phyloP scores from a whole-genome alignment of 2,113 vertebrate species.

The Zosterops hypoxanthus region DNA sequence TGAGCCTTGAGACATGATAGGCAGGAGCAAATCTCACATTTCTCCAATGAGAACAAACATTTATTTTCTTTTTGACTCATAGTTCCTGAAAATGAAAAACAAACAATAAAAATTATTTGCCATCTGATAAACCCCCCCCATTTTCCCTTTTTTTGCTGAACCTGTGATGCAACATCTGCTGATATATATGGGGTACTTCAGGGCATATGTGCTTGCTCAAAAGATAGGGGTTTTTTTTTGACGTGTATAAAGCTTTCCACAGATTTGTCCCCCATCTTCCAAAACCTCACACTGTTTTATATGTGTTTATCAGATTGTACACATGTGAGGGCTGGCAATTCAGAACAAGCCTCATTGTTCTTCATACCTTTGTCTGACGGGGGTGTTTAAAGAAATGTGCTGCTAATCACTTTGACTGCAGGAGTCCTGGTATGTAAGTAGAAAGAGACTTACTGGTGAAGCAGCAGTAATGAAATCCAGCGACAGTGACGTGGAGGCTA shows the following conservation, averaged over 20 bases:
- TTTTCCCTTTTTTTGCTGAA: neutral
- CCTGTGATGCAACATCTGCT: neutral
- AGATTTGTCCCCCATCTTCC: neutral
- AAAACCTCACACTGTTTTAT: neutral
- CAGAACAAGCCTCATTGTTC: neutral
- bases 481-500: neutral
- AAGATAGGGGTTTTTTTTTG: neutral
- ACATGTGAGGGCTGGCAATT: neutral
- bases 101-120: neutral
- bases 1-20: neutral
- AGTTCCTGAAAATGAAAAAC: neutral
- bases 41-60: neutral
- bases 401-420: neutral
- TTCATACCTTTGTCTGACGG: neutral
- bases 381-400: neutral
- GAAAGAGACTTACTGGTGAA: neutral
- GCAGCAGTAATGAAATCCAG: neutral
- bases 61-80: neutral
- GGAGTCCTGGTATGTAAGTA: neutral
- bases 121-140: neutral
- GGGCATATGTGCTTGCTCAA: neutral
- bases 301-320: neutral
- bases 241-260: neutral
- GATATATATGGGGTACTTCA: neutral
- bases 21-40: neutral